Evolutionary conservation across 2,888 invertebrate species (phyloP).

Genomic region (Conomelus anceps): DNA sequence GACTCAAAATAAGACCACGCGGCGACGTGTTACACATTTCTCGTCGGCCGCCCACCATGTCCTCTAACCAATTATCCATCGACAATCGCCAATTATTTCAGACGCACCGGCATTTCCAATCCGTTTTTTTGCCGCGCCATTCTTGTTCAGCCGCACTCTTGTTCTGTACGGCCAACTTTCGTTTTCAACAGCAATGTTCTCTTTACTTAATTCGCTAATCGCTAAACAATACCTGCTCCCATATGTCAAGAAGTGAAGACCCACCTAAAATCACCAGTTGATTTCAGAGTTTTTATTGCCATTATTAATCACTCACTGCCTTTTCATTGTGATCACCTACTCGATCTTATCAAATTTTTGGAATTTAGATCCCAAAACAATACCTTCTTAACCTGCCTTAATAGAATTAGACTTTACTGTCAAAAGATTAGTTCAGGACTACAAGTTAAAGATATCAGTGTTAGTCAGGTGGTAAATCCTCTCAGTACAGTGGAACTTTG

Average conservation of each 20-base stretch:
- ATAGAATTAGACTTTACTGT: too few relatives aligned
- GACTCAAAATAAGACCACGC: not conserved
- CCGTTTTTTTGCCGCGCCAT: not conserved
- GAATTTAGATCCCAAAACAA: too few relatives aligned
- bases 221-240: not conserved
- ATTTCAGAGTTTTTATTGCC: too few relatives aligned
- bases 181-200: not conserved
- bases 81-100: slow-evolving; percentile 7
- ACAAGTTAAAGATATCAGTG: too few relatives aligned
- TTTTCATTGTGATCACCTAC: too few relatives aligned
- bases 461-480: too few relatives aligned
- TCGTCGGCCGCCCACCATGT: not conserved
- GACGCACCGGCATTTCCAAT: slow-evolving; percentile 1
- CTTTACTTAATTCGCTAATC: not conserved
- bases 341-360: too few relatives aligned
- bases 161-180: not conserved
- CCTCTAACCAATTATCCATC: not conserved
- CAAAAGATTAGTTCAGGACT: too few relatives aligned
- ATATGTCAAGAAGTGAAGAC: not conserved
- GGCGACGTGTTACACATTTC: not conserved
- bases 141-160: not conserved
- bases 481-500: too few relatives aligned
- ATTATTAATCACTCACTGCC: too few relatives aligned
- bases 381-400: too few relatives aligned
- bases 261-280: not conserved